Evolutionary conservation across 2,888 invertebrate genomes (phyloP).

Genomic region (Oligia strigilis): DNA sequence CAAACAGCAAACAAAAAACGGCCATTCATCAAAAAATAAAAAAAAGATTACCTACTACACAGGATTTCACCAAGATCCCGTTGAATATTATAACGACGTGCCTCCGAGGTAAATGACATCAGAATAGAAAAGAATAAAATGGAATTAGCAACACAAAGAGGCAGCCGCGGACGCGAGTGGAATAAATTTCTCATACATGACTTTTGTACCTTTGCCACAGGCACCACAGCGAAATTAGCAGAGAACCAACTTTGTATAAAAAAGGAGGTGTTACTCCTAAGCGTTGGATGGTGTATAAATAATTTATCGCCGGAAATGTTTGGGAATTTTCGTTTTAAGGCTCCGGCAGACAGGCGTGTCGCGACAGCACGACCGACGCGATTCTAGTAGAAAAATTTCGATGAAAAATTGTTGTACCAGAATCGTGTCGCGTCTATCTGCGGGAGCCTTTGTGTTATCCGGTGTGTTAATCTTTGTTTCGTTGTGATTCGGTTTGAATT

Average conservation of each 20-base stretch:
- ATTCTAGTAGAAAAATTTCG: not conserved
- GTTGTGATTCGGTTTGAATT: not conserved
- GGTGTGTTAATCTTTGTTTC: not conserved
- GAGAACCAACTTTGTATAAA: constrained; percentile 28
- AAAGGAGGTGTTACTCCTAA: constrained; percentile 39
- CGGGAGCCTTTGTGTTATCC: not conserved
- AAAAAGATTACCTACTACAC: constrained; percentile 45
- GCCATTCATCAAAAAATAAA: constrained; percentile 49
- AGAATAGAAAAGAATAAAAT: constrained; percentile 80
- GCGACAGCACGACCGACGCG: too few relatives aligned
- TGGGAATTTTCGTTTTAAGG: constrained; percentile 17
- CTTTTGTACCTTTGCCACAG: constrained; percentile 71
- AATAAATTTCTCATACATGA: constrained; percentile 81
- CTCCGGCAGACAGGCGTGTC: not conserved
- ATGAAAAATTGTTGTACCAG: not conserved
- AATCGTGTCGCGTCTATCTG: not conserved
- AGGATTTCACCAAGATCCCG: constrained; percentile 64
- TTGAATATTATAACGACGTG: constrained; percentile 71
- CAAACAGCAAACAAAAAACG: constrained; percentile 34
- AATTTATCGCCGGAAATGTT: constrained; percentile 40
- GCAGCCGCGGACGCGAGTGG: constrained; percentile 72
- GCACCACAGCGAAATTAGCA: constrained; percentile 53
- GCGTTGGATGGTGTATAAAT: constrained; percentile 38
- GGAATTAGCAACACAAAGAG: constrained; percentile 84
- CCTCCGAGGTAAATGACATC: constrained; percentile 74